phyloP scores from a whole-genome alignment of 2,888 invertebrate species.

The Anarsia innoxiella region DNA sequence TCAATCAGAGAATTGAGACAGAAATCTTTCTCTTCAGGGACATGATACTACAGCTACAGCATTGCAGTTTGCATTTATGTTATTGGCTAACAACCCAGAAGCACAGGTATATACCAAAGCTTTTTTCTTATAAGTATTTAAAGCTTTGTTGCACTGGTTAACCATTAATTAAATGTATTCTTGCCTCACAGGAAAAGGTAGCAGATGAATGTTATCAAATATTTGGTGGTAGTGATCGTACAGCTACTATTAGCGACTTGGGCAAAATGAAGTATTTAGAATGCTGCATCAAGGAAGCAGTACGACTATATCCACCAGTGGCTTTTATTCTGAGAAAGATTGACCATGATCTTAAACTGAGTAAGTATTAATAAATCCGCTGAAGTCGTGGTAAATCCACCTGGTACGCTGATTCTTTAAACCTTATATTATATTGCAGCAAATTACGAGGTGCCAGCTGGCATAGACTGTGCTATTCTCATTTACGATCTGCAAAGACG shows the following conservation, averaged over 20 bases:
- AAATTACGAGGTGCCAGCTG: constrained; percentile 64
- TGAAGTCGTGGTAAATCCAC: not conserved
- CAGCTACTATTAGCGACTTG: constrained; percentile 76
- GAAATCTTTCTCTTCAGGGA: no score
- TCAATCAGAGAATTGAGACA: no score
- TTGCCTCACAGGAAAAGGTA: constrained; percentile 67
- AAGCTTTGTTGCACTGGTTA: no score
- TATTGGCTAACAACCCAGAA: constrained; percentile 63
- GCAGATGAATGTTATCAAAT: constrained; percentile 77
- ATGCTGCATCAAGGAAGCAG: constrained; percentile 80
- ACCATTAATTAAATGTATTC: not conserved
- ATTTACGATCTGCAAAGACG: constrained; percentile 80
- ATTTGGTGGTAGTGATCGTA: constrained; percentile 76
- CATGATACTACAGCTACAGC: constrained; percentile 78
- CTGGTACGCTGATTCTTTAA: not conserved
- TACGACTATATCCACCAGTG: constrained; percentile 80
- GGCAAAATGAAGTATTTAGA: constrained; percentile 79
- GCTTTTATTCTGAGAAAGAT: constrained; percentile 77
- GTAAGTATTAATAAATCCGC: constrained; percentile 39
- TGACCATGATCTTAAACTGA: constrained; percentile 72
- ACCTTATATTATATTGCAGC: constrained; percentile 34
- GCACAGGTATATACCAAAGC: no score
- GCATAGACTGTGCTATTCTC: constrained; percentile 67
- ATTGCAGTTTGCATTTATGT: constrained; percentile 62
- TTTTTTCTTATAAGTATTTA: no score